These are phyloP conservation scores for Clarias macrocephalus DNA, from an alignment of 2,113 vertebrate species.

Conservation along the genomic window DNA sequence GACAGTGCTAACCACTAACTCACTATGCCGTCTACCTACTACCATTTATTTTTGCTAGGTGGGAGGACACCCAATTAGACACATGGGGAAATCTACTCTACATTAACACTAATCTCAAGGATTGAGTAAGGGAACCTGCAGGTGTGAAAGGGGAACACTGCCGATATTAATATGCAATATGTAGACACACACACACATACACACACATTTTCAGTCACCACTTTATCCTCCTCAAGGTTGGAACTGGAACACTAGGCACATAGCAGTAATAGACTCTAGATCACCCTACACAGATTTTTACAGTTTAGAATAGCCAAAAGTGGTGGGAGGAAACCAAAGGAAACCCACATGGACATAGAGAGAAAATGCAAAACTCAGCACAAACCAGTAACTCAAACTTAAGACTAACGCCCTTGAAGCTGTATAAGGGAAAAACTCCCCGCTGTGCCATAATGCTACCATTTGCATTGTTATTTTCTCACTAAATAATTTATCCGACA, in stretches of 20 bases:
- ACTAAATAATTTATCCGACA: not conserved
- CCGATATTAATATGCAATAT: not conserved
- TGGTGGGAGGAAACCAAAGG: not conserved
- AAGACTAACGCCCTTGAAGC: not conserved
- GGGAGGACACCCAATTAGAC: not conserved
- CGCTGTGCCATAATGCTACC: not conserved
- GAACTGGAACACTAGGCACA: not conserved
- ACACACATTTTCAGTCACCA: not conserved
- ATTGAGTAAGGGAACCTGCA: not conserved
- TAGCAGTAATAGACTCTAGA: not conserved
- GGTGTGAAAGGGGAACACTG: not conserved
- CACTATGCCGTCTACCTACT: not conserved
- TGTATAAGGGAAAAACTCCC: not conserved
- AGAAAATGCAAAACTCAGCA: not conserved
- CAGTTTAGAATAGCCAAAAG: not conserved
- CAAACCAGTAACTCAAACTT: not conserved
- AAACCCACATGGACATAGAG: not conserved
- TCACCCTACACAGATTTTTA: not conserved
- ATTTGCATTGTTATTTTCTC: not conserved
- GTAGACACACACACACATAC: not conserved
- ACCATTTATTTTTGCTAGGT: not conserved
- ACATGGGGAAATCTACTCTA: not conserved
- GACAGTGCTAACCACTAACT: not conserved
- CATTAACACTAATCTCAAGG: not conserved
- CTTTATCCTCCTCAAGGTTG: not conserved